Evolutionary conservation across 2,888 invertebrate genomes (phyloP).

Genomic region (Xestia c-nigrum): DNA sequence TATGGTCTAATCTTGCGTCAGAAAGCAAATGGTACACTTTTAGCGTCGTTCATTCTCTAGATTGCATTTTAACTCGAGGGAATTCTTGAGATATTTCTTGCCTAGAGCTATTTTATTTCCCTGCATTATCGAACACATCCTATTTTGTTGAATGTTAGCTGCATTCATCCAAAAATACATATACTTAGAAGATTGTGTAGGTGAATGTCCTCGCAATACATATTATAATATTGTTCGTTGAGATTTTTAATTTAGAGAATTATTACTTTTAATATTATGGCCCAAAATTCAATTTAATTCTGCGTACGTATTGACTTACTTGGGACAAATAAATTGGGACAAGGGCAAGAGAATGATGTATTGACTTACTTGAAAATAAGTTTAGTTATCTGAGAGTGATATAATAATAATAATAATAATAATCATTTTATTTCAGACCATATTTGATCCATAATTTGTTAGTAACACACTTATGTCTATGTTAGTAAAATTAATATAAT

Average conservation of each 20-base stretch:
- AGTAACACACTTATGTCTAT: no score
- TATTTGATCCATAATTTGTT: no score
- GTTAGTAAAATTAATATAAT: no score
- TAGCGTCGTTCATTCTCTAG: slow-evolving; percentile 43
- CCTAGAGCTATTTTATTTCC: slow-evolving; percentile 21
- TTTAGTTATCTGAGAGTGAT: no score
- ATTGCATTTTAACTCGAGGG: slow-evolving; percentile 50
- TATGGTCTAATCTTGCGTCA: slow-evolving; percentile 34
- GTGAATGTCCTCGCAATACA: background rate
- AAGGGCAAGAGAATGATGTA: no score
- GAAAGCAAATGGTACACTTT: slow-evolving; percentile 28
- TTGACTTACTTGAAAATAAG: no score
- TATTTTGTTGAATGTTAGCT: slow-evolving; percentile 27
- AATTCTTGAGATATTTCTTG: slow-evolving; percentile 43
- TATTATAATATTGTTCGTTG: background rate
- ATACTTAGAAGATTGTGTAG: background rate
- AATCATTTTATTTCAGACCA: no score
- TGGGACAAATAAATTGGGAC: no score
- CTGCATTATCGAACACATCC: slow-evolving; percentile 27
- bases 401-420: no score
- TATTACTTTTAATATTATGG: background rate
- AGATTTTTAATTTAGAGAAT: background rate
- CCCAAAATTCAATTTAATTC: no score
- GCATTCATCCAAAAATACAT: slow-evolving; percentile 20
- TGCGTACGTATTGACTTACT: no score